These are phyloP conservation scores for Esperia sulphurella DNA, from an alignment of 2,888 invertebrate species.

Conservation along the genomic window DNA sequence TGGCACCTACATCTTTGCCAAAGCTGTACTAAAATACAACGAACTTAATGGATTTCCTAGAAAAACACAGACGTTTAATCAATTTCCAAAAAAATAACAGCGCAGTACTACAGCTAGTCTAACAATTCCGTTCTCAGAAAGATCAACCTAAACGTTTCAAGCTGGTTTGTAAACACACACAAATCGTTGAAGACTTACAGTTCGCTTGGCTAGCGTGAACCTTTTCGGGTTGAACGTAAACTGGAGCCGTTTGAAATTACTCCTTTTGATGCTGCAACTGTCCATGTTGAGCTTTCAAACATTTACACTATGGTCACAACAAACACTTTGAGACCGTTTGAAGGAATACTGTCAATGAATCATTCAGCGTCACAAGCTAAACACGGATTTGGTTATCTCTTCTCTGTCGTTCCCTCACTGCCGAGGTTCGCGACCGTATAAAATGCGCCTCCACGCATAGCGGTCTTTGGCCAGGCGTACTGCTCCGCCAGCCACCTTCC, in stretches of 20 bases:
- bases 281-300: not conserved
- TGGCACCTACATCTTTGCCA: too few species aligned
- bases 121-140: not conserved
- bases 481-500: too few species aligned
- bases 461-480: too few species aligned
- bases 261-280: not conserved
- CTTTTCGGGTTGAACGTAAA: conserved; percentile 21
- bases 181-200: conserved; percentile 20
- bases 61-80: not conserved
- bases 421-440: too few species aligned
- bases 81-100: not conserved
- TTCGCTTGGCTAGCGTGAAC: conserved; percentile 17
- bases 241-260: conserved; percentile 12
- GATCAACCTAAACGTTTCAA: not conserved
- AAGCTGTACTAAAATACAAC: too few species aligned
- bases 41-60: not conserved
- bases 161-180: not conserved
- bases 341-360: too few species aligned
- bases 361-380: too few species aligned
- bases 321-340: not conserved
- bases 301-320: not conserved
- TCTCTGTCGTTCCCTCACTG: too few species aligned
- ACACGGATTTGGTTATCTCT: too few species aligned
- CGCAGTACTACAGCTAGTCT: not conserved
- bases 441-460: too few species aligned